Conservation (phyloP, 2,888 invertebrate species). For the Zootermopsis nevadensis region DNA sequence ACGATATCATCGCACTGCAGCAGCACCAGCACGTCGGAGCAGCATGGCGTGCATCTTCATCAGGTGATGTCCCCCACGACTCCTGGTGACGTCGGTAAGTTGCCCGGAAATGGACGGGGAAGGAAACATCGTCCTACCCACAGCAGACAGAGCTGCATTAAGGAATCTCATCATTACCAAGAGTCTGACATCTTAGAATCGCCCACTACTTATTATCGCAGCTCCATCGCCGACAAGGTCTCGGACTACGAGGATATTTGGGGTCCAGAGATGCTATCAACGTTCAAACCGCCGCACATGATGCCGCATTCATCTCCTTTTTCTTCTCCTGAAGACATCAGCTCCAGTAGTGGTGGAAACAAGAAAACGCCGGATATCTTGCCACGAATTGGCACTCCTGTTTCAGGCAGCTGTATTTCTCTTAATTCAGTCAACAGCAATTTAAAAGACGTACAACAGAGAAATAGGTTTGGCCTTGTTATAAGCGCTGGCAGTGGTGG, state of each 20-base stretch:
- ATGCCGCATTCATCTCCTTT: conserved; percentile 55
- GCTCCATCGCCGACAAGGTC: conserved; percentile 86
- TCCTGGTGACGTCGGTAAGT: conserved; percentile 57
- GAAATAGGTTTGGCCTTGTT: conserved; percentile 54
- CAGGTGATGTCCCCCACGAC: conserved; percentile 53
- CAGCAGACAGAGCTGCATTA: conserved; percentile 59
- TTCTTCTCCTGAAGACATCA: conserved; percentile 55
- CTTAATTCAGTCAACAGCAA: conserved; percentile 41
- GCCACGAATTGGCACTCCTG: conserved; percentile 52
- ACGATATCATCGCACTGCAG: conserved; percentile 59
- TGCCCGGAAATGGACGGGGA: conserved; percentile 54
- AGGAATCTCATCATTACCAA: conserved; percentile 67
- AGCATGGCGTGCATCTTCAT: conserved; percentile 49
- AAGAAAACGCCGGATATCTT: conserved; percentile 55
- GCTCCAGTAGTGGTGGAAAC: conserved; percentile 47
- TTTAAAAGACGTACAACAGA: conserved; percentile 28
- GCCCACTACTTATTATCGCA: conserved; percentile 83
- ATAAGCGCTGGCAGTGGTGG: conserved; percentile 52
- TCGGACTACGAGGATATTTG: conserved; percentile 94
- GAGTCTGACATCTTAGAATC: conserved; percentile 88
- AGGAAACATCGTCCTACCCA: conserved; percentile 60
- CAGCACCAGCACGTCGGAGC: conserved; percentile 55
- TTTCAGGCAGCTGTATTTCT: conserved; percentile 48
- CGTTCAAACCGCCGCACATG: conserved; percentile 57
- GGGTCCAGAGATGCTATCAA: conserved; percentile 70